These are phyloP conservation scores for Neogale vison DNA, from an alignment of 2,113 vertebrate species.

Conservation along the genomic window DNA sequence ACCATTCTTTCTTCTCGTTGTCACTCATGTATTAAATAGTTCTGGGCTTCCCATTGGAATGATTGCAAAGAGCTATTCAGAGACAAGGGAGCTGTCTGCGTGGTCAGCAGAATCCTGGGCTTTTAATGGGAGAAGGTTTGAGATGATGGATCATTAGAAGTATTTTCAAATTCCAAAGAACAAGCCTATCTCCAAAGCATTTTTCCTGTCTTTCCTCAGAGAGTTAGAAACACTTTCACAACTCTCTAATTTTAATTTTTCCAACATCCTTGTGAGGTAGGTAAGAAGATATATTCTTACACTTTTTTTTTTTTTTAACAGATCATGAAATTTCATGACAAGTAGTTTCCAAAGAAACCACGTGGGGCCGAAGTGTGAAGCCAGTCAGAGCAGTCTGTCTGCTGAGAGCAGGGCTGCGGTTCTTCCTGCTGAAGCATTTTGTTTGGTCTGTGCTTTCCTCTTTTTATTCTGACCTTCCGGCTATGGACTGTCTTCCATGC, in stretches of 20 bases:
- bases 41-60: neutral
- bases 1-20: neutral
- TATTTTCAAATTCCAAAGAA: neutral
- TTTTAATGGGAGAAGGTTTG: constrained; percentile 21
- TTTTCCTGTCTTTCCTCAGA: constrained; percentile 47
- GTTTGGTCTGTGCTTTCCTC: neutral
- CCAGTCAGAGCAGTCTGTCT: neutral
- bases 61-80: constrained; percentile 30
- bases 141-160: neutral
- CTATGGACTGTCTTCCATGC: neutral
- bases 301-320: constrained; percentile 64
- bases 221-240: constrained; percentile 50
- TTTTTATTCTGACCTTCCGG: neutral
- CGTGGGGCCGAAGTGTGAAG: constrained; percentile 39
- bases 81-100: neutral
- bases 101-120: constrained; percentile 4
- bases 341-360: constrained; percentile 59
- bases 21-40: constrained; percentile 25
- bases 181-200: neutral
- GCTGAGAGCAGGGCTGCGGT: neutral
- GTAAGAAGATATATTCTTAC: constrained; percentile 52
- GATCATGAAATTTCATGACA: constrained; percentile 63
- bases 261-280: constrained; percentile 44
- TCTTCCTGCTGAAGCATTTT: neutral
- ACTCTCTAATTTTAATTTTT: constrained; percentile 67